Evolutionary conservation across 2,888 invertebrate genomes (phyloP).

Genomic region (Diplolepis rosae): DNA sequence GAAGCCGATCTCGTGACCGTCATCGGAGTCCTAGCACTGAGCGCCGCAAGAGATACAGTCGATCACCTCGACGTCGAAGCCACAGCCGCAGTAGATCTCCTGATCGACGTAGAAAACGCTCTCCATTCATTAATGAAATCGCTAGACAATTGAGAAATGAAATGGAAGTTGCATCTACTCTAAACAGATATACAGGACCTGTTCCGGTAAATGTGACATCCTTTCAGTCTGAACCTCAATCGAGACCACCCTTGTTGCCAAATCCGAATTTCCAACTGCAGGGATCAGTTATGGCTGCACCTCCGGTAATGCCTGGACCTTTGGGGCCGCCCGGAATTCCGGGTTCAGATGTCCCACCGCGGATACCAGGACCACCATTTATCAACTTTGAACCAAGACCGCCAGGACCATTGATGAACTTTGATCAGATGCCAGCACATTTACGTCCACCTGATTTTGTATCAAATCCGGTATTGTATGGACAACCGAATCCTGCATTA

Average conservation of each 20-base stretch:
- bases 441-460: conserved; percentile 56
- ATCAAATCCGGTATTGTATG: conserved; percentile 61
- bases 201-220: conserved; percentile 20
- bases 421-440: conserved; percentile 54
- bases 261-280: conserved; percentile 6
- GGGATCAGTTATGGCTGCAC: conserved; percentile 1
- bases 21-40: conserved; percentile 59
- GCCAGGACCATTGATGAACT: conserved; percentile 55
- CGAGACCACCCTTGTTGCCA: conserved; percentile 28
- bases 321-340: conserved; percentile 3
- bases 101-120: conserved; percentile 66
- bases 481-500: conserved; percentile 50
- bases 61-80: conserved; percentile 65
- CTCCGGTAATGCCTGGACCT: neutral
- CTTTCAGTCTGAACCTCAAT: neutral
- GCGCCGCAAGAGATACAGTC: conserved; percentile 62
- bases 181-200: conserved; percentile 34
- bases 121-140: conserved; percentile 71
- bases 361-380: conserved; percentile 44
- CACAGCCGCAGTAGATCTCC: conserved; percentile 61
- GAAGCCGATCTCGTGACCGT: conserved; percentile 65
- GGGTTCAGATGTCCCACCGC: conserved; percentile 26
- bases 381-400: conserved; percentile 59
- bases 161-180: conserved; percentile 38
- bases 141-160: conserved; percentile 66